Base-by-base conservation (phyloP, 2,888 invertebrate genomes). In the Emmelina monodactyla region DNA sequence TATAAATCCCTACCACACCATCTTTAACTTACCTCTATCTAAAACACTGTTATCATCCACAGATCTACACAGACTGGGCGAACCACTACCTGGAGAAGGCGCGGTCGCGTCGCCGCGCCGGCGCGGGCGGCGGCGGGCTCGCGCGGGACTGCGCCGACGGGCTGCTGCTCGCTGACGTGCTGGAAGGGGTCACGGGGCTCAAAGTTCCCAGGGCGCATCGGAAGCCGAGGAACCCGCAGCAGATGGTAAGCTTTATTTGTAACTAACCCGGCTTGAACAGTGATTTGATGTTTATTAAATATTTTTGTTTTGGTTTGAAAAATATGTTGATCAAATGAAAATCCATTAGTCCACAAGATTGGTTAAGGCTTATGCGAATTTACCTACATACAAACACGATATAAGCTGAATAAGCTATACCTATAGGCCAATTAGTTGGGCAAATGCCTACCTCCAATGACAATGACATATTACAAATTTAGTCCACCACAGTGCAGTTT, bases 31-130 rank as follows among this genome's bases (percentile, higher is more conserved):
- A n/a, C n/a, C n/a, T n/a, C n/a, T n/a, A n/a, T n/a, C n/a, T n/a
- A n/a, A n/a, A n/a, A n/a, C n/a, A n/a, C n/a, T n/a, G n/a, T n/a
- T n/a, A n/a, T 53, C 53, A 49, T 46, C 78, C 83, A 3, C 84
- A 97, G 96, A 95, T 97, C 59, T 97, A 97, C 78, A 96, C 96
- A 37, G 96, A 97, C 80, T 97, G 97, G 97, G 97, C 96, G 32
- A 97, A 97, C 73, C 96, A 97, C 63, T 97, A 97, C 71, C 75
- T 97, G 82, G 96, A 97, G 68, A 91, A 95, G 57, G 91, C 92
- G 38, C 86, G 91, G 46, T 92, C 91, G 48, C 91, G 93, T 51
- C 86, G 90, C 39, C 88, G 91, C 55, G 94, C 95, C 44, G 85
- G 85, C 44, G 76, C 82, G 16, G 60, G 70, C 0, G 76, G 75